Evolutionary conservation across 2,113 vertebrate species (phyloP), one percentile per base, ranked within the genome.

Genomic region (Carassius gibelio): DNA sequence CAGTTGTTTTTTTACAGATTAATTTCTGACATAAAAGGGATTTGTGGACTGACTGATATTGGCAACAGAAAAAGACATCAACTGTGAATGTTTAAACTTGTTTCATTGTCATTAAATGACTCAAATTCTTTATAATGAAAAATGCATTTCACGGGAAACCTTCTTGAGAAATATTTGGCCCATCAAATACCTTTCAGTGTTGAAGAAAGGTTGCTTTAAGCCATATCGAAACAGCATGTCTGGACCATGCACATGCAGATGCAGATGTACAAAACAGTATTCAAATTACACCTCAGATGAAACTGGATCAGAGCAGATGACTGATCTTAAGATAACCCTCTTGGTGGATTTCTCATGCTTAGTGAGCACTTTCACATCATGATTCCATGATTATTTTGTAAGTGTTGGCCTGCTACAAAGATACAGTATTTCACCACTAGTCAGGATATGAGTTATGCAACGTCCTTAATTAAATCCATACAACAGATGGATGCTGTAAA

Each of bases 51-150:
- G 2, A 57, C 13, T 52, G 34, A 34, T 30, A 66, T 5, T 42
- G 42, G 7, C 42, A 42, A 42, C 7, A 15, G 13, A 34, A 19
- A 55, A 17, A 17, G 13, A 0, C 30, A 66, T 34, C 13, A 66
- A 15, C 11, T 66, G 13, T 66, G 30, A 66, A 23, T 76, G 75
- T 55, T 76, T 76, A 30, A 30, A 76, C 75, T 55, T 76, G 48
- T 34, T 52, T 75, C 2, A 11, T 26, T 55, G 15, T 77, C 9
- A 14, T 45, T 45, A 45, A 45, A 45, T 45, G 42, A 45, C 19
- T 76, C 8, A 34, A 36, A 77, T 15, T 13, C 5, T 23, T 8
- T 23, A 61, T 38, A 0, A 79, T 59, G 75, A 57, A 57, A 77
- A 34, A 21, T 2, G 1, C 15, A 5, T 21, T 59, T 30, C 14